Base-by-base conservation (phyloP, 2,113 vertebrate genomes). In the Puffinus mauretanicus region DNA sequence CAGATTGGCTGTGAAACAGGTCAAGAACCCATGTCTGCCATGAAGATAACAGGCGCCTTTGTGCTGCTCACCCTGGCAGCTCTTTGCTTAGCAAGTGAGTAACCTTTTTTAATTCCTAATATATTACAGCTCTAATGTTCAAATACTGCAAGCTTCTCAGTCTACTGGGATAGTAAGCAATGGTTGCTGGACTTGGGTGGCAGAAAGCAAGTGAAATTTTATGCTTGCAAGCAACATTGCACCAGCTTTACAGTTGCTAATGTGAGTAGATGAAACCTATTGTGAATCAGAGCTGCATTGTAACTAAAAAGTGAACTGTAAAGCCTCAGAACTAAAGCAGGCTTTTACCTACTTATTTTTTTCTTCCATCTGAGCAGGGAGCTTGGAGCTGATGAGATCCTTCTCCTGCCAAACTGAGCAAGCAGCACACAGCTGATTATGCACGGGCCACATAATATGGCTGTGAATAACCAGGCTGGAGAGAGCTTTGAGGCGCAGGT, bases 21-120 rank as follows among this genome's bases (percentile, higher is more conserved):
- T 54, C 86, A 51, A 73, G 70, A 72, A 65, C 10, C n/a, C 51
- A 40, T 8, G 47, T 19, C 67, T 38, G 82, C 89, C 84, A 95
- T 97, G 96, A 97, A 77, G 95, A 47, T 77, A 86, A 14, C 81
- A 5, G 65, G 86, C 0, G 0, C 8, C 55, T 9, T 80, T 27
- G 54, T 87, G 84, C 84, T 97, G 5, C 91, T 97, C n/a, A 25
- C 27, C 6, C 70, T 93, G 84, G 91, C 78, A 25, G 44, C 67
- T 20, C 87, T 97, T 47, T 95, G 94, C 93, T 8, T 95, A 76
- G 66, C 96, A 42, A 6, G 97, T 97, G 67, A 96, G 97, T 95
- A 70, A 57, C 17, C 7, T 46, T 57, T 60, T 34, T 55, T 22
- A 78, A 9, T 79, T 69, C 52, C 27, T 29, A 10, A 22, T 47